phyloP scores from a whole-genome alignment of 1,140 invertebrate species.

The Drosophila leontia region DNA sequence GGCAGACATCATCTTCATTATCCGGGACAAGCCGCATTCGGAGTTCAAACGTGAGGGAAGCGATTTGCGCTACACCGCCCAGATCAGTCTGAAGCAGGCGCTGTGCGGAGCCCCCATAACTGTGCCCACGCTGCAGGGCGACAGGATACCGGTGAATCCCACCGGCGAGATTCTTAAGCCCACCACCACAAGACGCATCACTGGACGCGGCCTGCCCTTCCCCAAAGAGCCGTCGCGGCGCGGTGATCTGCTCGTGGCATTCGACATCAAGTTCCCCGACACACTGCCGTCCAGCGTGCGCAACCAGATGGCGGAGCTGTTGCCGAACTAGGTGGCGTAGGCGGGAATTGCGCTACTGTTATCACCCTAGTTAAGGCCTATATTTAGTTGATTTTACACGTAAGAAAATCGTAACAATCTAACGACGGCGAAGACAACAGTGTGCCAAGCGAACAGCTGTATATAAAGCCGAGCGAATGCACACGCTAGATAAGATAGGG shows the following conservation, averaged over 20 bases:
- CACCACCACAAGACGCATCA: slow-evolving; percentile 90
- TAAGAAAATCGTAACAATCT: slow-evolving; percentile 25
- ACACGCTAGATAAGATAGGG: slow-evolving; percentile 34
- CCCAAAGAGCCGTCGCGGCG: slow-evolving; percentile 92
- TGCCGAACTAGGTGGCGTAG: slow-evolving; percentile 86
- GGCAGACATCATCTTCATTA: slow-evolving; percentile 98
- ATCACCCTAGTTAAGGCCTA: slow-evolving; percentile 48
- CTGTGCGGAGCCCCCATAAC: slow-evolving; percentile 91
- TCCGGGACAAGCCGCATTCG: slow-evolving; percentile 95
- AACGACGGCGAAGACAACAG: slow-evolving; percentile 14
- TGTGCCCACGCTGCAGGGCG: slow-evolving; percentile 92
- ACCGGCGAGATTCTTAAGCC: slow-evolving; percentile 93
- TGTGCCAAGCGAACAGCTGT: slow-evolving; percentile 48
- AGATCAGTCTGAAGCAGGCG: slow-evolving; percentile 92
- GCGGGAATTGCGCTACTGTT: slow-evolving; percentile 17
- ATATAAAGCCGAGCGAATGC: slow-evolving; percentile 43
- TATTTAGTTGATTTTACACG: slow-evolving; percentile 34
- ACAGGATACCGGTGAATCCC: slow-evolving; percentile 90
- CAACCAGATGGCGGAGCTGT: slow-evolving; percentile 90
- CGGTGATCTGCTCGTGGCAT: slow-evolving; percentile 95
- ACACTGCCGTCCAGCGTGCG: slow-evolving; percentile 88
- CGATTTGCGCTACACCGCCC: slow-evolving; percentile 93
- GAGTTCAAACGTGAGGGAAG: slow-evolving; percentile 94
- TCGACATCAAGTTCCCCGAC: slow-evolving; percentile 96
- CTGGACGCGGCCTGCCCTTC: slow-evolving; percentile 93